A percentile compares a stretch with the other conserved stretches of the same genome.
phyloP scores from a whole-genome alignment of 2,888 invertebrate genomes.

The Nomada fabriciana region DNA sequence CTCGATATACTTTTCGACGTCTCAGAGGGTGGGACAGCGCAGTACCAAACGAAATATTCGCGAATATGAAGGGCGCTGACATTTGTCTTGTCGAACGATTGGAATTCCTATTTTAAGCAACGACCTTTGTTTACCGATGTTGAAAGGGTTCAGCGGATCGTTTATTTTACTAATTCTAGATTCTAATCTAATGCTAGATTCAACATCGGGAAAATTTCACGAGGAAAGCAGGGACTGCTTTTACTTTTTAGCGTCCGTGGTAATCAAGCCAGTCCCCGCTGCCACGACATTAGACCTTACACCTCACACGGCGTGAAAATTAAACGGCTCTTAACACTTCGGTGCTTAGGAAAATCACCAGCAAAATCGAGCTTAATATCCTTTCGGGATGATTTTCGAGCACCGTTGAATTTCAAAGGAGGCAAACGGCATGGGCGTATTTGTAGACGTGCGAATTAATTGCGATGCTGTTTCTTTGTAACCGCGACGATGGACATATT shows the following conservation, averaged over 20 bases:
- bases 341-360: constrained; percentile 47
- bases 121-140: constrained; percentile 50
- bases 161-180: constrained; percentile 2
- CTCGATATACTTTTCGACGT: neutral
- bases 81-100: constrained; percentile 21
- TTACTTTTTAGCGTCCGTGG: constrained; percentile 38
- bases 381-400: constrained; percentile 4
- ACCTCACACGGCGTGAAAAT: constrained; percentile 41
- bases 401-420: neutral
- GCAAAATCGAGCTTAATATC: constrained; percentile 16
- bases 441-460: no score
- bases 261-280: constrained; percentile 27
- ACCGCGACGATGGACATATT: no score
- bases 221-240: constrained; percentile 21
- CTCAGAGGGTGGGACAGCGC: neutral
- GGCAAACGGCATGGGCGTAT: neutral
- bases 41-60: neutral
- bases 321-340: constrained; percentile 51
- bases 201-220: constrained; percentile 52
- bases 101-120: constrained; percentile 42
- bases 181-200: no score
- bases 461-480: no score
- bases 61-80: constrained; percentile 21
- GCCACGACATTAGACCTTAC: constrained; percentile 54
- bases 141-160: neutral